A percentile compares a stretch with the other conserved stretches of the same genome.
Evolutionary conservation across 2,888 invertebrate species (phyloP).

Genomic region (Papilio demoleus): DNA sequence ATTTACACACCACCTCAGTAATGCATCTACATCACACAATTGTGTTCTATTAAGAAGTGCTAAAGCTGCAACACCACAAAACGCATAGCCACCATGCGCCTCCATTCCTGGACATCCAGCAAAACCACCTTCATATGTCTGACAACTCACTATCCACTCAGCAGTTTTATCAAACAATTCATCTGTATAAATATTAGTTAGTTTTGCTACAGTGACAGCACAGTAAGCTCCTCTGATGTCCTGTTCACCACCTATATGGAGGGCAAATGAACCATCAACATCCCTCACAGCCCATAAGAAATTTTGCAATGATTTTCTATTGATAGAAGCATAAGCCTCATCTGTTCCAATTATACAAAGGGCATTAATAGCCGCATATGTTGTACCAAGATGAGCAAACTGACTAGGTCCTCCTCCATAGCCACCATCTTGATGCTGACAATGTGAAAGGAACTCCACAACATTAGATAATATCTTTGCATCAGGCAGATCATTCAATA

Average conservation of each 20-base stretch:
- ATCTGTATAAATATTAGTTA: slow-evolving; percentile 90
- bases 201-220: slow-evolving; percentile 94
- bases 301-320: slow-evolving; percentile 88
- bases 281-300: slow-evolving; percentile 92
- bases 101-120: slow-evolving; percentile 95
- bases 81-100: slow-evolving; percentile 99
- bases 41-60: slow-evolving; percentile 90
- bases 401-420: slow-evolving; percentile 98
- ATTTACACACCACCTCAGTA: slow-evolving; percentile 94
- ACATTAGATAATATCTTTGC: slow-evolving; percentile 66
- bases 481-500: slow-evolving; percentile 82
- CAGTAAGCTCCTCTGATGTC: slow-evolving; percentile 99
- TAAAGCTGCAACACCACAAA: slow-evolving; percentile 96
- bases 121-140: slow-evolving; percentile 99
- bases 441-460: slow-evolving; percentile 78
- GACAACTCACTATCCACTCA: slow-evolving; percentile 97
- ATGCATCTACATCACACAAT: slow-evolving; percentile 88
- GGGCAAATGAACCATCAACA: slow-evolving; percentile 94
- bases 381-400: slow-evolving; percentile 96
- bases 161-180: slow-evolving; percentile 93
- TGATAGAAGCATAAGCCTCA: slow-evolving; percentile 93
- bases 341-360: slow-evolving; percentile 94
- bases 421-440: slow-evolving; percentile 92
- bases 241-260: slow-evolving; percentile 96
- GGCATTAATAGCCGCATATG: slow-evolving; percentile 98